Base-by-base conservation (phyloP, 2,113 vertebrate genomes). In the Lates calcarifer region DNA sequence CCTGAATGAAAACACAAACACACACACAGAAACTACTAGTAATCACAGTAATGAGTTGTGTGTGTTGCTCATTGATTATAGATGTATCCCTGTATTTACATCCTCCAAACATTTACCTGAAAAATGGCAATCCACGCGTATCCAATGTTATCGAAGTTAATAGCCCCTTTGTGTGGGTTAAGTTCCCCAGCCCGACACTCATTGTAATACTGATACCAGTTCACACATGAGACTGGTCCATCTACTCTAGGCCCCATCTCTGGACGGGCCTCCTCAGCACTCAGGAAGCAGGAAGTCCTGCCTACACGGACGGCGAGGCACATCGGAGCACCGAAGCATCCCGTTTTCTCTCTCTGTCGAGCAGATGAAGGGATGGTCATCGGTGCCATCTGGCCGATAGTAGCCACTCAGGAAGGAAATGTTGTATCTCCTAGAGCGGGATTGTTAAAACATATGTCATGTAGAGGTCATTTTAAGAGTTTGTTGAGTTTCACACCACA, bases 61-160 rank as follows among this genome's bases (percentile, higher is more conserved):
- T 41, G 10, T 22, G 24, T 22, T 22, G 41, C 11, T 17, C 12
- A 26, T 2, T 28, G 14, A 69, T 26, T 11, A 41, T 45, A 62
- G 15, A 18, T 64, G 33, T 13, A n/a, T 20, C 71, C 11, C 14
- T 63, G 33, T 6, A 1, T 13, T 58, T 1, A 60, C 64, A 74
- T 45, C 20, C 22, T 24, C 13, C 12, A 37, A 33, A 28, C 11
- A 60, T 68, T 84, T 89, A 99, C 98, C 98, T 99, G 98, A 91
- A 99, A 99, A 91, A 99, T 99, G 76, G 98, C 97, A 14, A 99
- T 99, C 98, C 98, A 99, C 43, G 98, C 98, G 2, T 99, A 99
- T 88, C 97, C 98, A 26, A 99, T 99, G 60, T 99, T 99, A 89
- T 99, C 98, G 77, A 99, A 99, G 88, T 96, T 99, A 94, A 99